phyloP scores from a whole-genome alignment of 1,140 invertebrate genomes.

The Cataglyphis hispanica region DNA sequence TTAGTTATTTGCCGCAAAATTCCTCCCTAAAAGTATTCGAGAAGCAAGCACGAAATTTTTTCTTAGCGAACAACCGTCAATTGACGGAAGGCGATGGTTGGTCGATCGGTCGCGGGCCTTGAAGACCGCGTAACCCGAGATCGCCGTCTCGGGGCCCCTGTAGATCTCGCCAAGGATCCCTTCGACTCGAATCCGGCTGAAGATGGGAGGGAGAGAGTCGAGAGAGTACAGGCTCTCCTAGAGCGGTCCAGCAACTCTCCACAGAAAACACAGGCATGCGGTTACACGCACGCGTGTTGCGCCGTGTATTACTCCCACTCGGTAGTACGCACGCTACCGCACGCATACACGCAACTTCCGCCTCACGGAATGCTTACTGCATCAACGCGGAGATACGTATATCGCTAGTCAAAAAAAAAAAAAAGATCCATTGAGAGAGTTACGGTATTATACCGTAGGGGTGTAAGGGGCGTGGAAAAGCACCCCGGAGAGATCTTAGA shows the following conservation, averaged over 20 bases:
- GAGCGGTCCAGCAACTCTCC: slow-evolving; percentile 74
- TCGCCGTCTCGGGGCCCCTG: slow-evolving; percentile 64
- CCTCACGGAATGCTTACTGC: slow-evolving; percentile 24
- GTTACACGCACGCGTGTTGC: slow-evolving; percentile 29
- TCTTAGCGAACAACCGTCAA: slow-evolving; percentile 41
- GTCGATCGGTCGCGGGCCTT: slow-evolving; percentile 65
- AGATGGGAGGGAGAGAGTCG: neutral
- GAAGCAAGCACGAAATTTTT: slow-evolving; percentile 28
- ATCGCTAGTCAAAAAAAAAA: slow-evolving; percentile 57
- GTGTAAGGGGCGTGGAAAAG: slow-evolving; percentile 1
- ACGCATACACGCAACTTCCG: slow-evolving; percentile 63
- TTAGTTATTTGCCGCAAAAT: slow-evolving; percentile 18
- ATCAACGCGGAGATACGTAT: slow-evolving; percentile 33
- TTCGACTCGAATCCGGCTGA: slow-evolving; percentile 29
- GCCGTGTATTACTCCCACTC: slow-evolving; percentile 11
- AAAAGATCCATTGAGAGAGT: slow-evolving; percentile 72
- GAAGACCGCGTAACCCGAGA: slow-evolving; percentile 71
- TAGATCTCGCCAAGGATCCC: slow-evolving; percentile 70
- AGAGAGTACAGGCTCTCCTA: slow-evolving; percentile 39
- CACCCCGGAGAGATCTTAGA: slow-evolving; percentile 63
- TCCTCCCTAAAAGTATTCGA: neutral
- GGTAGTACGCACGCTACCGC: slow-evolving; percentile 57
- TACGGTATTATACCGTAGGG: slow-evolving; percentile 64
- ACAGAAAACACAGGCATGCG: slow-evolving; percentile 53
- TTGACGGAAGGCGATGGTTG: slow-evolving; percentile 69